Evolutionary conservation across 2,888 invertebrate species (phyloP).

Genomic region (Zaprionus obscuricornis): DNA sequence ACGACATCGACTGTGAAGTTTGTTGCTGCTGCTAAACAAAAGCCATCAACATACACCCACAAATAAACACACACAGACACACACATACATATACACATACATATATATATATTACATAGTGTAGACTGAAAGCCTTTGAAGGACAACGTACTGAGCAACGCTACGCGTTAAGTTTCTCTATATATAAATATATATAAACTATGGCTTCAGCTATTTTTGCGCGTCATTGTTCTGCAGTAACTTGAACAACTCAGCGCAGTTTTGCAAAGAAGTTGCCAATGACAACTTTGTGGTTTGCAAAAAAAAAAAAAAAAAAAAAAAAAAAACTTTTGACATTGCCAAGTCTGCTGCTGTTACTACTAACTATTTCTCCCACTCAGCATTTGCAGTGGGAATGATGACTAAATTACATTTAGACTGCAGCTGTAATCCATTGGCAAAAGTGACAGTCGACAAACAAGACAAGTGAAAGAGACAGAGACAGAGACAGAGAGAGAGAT

Average conservation of each 20-base stretch:
- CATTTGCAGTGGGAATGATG: slow-evolving; percentile 40
- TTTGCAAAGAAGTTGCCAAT: slow-evolving; percentile 1
- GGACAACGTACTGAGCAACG: slow-evolving; percentile 41
- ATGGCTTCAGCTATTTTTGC: slow-evolving; percentile 31
- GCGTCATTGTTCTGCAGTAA: slow-evolving; percentile 37
- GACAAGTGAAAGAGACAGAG: neutral
- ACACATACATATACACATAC: slow-evolving; percentile 4
- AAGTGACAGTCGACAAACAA: neutral
- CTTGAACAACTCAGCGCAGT: slow-evolving; percentile 3
- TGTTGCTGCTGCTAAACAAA: slow-evolving; percentile 13
- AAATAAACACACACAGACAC: neutral
- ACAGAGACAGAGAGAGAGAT: neutral
- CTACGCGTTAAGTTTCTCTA: slow-evolving; percentile 17
- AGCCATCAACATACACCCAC: neutral
- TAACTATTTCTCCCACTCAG: no score
- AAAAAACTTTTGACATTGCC: slow-evolving; percentile 31
- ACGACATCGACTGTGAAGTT: no score
- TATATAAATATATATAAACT: slow-evolving; percentile 26
- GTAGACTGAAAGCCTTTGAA: slow-evolving; percentile 39
- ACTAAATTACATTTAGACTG: slow-evolving; percentile 38
- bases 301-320: neutral
- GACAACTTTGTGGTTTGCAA: slow-evolving; percentile 30
- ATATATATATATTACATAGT: no score
- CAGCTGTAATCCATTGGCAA: slow-evolving; percentile 24
- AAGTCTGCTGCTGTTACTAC: no score